These are phyloP conservation scores for Cranoglanis bouderius DNA, from an alignment of 2,113 vertebrate species.

Conservation along the genomic window DNA sequence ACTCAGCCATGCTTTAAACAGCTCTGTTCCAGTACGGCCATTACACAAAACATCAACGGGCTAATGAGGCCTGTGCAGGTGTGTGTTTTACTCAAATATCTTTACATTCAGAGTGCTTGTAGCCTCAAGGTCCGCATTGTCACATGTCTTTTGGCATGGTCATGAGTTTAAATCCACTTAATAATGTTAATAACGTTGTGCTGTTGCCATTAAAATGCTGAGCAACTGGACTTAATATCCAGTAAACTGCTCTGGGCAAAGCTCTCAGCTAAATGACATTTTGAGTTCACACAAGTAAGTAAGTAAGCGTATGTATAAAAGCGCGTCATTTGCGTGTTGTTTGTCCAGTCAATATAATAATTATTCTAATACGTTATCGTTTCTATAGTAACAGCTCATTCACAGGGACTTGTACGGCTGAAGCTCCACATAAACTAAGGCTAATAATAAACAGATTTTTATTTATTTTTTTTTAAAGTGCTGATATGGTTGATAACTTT, in stretches of 20 bases:
- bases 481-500: not conserved
- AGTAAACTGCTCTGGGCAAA: not conserved
- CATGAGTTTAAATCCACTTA: not conserved
- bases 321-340: too few relatives aligned
- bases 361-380: too few relatives aligned
- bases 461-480: too few relatives aligned
- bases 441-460: too few relatives aligned
- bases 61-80: slow-evolving; percentile 34
- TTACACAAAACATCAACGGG: slow-evolving; percentile 17
- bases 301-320: not conserved
- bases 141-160: not conserved
- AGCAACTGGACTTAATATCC: not conserved
- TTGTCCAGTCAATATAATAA: too few relatives aligned
- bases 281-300: not conserved
- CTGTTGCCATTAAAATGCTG: slow-evolving; percentile 1
- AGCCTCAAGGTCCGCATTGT: not conserved
- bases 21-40: slow-evolving; percentile 3
- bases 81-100: not conserved
- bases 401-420: too few relatives aligned
- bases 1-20: slow-evolving; percentile 31
- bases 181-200: not conserved
- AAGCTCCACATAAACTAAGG: too few relatives aligned
- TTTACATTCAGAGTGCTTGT: not conserved
- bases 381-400: too few relatives aligned
- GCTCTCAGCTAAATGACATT: not conserved